phyloP scores from a whole-genome alignment of 1,140 invertebrate genomes.

The Acromyrmex charruanus region DNA sequence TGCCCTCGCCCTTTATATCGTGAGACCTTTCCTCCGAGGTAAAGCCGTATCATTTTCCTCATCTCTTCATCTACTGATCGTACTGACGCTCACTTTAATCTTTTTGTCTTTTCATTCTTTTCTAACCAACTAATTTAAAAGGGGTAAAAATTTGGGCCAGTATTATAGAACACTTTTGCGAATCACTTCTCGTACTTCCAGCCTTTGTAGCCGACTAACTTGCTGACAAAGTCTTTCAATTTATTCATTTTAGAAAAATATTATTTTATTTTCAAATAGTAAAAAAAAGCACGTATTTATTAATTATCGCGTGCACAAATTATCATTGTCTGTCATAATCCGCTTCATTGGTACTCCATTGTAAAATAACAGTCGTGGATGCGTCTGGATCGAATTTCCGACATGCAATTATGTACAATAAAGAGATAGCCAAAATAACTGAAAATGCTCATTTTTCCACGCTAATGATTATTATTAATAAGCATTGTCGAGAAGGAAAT shows the following conservation, averaged over 20 bases:
- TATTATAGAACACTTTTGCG: conserved; percentile 44
- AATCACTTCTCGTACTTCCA: background rate
- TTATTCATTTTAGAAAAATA: background rate
- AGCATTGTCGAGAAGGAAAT: conserved; percentile 65
- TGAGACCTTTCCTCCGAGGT: conserved; percentile 38
- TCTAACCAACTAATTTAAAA: conserved; percentile 77
- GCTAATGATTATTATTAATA: conserved; percentile 70
- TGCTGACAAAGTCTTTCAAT: background rate
- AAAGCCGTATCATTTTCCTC: conserved; percentile 64
- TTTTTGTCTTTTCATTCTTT: conserved; percentile 24
- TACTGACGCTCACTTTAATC: background rate
- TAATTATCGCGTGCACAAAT: conserved; percentile 22
- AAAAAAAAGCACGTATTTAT: conserved; percentile 19
- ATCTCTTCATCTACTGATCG: conserved; percentile 3
- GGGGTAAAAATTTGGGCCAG: conserved; percentile 71
- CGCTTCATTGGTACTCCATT: conserved; percentile 59
- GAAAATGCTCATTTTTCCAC: conserved; percentile 61
- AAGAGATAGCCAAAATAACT: conserved; percentile 63
- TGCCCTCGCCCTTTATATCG: conserved; percentile 65
- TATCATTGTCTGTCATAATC: conserved; percentile 56
- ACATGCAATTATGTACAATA: conserved; percentile 56
- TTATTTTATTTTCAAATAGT: background rate
- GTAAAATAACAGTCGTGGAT: conserved; percentile 58
- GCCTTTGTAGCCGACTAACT: background rate
- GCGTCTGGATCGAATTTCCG: conserved; percentile 44